Percentiles rank a stretch among this genome's conserved stretches.
Evolutionary conservation across 2,888 invertebrate genomes (phyloP).

Genomic region (Pedicia rivosa): DNA sequence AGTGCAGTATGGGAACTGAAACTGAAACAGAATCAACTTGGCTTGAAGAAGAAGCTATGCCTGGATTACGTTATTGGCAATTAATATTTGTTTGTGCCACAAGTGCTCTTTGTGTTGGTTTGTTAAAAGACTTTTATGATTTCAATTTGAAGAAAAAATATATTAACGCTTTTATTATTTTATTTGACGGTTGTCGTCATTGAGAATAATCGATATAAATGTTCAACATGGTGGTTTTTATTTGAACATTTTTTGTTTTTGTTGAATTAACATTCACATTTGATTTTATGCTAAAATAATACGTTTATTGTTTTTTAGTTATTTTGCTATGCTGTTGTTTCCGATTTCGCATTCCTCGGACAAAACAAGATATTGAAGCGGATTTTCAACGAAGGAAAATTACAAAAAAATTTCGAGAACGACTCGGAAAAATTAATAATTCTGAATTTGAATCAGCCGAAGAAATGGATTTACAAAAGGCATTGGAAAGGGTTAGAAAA

Average conservation of each 20-base stretch:
- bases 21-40: slow-evolving; percentile 34
- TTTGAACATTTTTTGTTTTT: too few species aligned
- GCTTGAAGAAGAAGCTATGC: slow-evolving; percentile 52
- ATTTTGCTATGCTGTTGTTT: slow-evolving; percentile 81
- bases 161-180: too few species aligned
- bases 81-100: slow-evolving; percentile 54
- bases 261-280: too few species aligned
- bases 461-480: slow-evolving; percentile 31
- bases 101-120: slow-evolving; percentile 45
- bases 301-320: slow-evolving; percentile 38
- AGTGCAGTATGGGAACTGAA: too few species aligned
- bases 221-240: too few species aligned
- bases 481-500: slow-evolving; percentile 2
- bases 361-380: slow-evolving; percentile 90
- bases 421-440: slow-evolving; percentile 67
- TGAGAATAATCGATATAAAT: too few species aligned
- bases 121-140: too few species aligned
- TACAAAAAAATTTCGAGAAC: slow-evolving; percentile 64
- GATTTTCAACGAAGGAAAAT: slow-evolving; percentile 76
- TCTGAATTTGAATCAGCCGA: slow-evolving; percentile 88
- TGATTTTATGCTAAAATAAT: too few species aligned
- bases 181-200: too few species aligned
- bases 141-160: too few species aligned
- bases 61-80: slow-evolving; percentile 71
- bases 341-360: slow-evolving; percentile 79